Conservation (phyloP, 1,140 invertebrate species). For the Eueides isabella region DNA sequence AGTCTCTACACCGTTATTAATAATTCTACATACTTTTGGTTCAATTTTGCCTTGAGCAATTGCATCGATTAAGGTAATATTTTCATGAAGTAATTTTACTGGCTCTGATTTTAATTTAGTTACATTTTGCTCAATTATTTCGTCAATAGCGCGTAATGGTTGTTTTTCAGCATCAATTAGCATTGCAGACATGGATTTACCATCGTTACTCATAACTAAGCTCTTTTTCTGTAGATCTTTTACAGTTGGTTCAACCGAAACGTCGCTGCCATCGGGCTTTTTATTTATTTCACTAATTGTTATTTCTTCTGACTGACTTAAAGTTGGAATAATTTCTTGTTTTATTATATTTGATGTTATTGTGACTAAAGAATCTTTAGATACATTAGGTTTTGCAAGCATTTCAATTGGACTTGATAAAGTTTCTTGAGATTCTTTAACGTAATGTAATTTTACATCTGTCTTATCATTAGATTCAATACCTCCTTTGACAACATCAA, state of each 20-base stretch:
- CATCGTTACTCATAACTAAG: constrained; percentile 37
- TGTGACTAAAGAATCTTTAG: not conserved
- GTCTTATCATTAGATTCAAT: constrained; percentile 44
- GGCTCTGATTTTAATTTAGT: constrained; percentile 59
- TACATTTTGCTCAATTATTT: constrained; percentile 75
- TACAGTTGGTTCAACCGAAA: not conserved
- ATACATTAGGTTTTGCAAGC: too few relatives aligned
- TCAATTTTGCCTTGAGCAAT: constrained; percentile 89
- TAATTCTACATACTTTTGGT: constrained; percentile 86
- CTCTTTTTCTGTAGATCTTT: not conserved
- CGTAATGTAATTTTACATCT: constrained; percentile 45
- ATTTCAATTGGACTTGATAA: not conserved
- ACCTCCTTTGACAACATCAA: constrained; percentile 61
- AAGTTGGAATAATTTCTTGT: not conserved
- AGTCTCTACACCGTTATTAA: constrained; percentile 83
- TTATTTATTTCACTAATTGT: not conserved
- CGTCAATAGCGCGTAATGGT: constrained; percentile 74
- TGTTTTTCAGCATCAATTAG: constrained; percentile 73
- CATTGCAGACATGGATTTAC: constrained; percentile 63
- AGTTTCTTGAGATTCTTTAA: not conserved
- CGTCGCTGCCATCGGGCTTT: not conserved
- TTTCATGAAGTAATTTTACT: constrained; percentile 67
- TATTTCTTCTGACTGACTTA: not conserved
- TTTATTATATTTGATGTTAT: constrained; percentile 5
- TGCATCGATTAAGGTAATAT: constrained; percentile 86